Conservation (phyloP, 2,797 vertebrate genomes). For the Pseudochirops corinnae region DNA sequence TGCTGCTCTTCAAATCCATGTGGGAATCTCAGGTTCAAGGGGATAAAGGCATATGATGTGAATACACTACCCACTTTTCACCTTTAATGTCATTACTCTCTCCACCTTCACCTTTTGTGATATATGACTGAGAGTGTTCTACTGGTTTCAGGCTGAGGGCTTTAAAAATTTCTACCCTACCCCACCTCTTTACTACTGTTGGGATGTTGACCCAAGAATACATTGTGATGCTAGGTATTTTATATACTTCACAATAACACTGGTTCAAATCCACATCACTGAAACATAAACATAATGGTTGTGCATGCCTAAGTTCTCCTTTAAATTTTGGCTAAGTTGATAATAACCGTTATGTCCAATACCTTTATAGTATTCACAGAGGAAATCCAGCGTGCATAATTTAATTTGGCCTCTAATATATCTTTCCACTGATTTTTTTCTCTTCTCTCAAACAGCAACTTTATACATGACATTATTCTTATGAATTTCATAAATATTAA, state of each 20-base stretch:
- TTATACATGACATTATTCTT: background rate
- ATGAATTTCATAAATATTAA: slow-evolving; percentile 15
- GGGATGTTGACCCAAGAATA: slow-evolving; percentile 1
- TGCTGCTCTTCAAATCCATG: slow-evolving; percentile 5
- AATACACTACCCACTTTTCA: slow-evolving; percentile 22
- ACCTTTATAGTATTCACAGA: background rate
- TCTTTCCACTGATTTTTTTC: background rate
- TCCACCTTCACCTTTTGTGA: background rate
- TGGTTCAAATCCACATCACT: slow-evolving; percentile 2
- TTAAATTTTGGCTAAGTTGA: slow-evolving; percentile 41
- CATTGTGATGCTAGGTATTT: background rate
- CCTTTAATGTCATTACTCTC: background rate
- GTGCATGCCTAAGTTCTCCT: background rate
- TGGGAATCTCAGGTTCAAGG: slow-evolving; percentile 30
- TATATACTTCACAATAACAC: background rate
- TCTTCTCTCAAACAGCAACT: slow-evolving; percentile 28
- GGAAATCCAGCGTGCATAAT: slow-evolving; percentile 8
- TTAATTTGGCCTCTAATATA: slow-evolving; percentile 14
- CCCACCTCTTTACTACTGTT: background rate
- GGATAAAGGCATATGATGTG: slow-evolving; percentile 21
- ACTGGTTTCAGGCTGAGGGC: background rate
- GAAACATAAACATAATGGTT: background rate
- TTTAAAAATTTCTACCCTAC: slow-evolving; percentile 42
- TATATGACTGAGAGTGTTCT: background rate
- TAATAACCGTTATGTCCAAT: slow-evolving; percentile 50